phyloP scores from a whole-genome alignment of 2,888 invertebrate species.

The Muschampia plurimacula region DNA sequence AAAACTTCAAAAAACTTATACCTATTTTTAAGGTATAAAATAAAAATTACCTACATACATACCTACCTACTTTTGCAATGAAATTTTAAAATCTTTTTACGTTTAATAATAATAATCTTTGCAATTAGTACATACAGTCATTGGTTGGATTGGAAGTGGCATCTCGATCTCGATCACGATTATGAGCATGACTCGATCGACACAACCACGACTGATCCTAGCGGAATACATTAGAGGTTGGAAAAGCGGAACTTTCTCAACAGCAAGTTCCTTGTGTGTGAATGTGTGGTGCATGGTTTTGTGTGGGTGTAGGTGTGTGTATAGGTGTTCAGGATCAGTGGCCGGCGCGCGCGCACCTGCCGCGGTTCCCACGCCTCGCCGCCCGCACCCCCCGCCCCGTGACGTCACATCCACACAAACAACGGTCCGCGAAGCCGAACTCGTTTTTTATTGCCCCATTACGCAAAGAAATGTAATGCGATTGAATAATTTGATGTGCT shows the following conservation, averaged over 20 bases:
- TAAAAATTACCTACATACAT: no score
- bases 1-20: no score
- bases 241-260: conserved; percentile 78
- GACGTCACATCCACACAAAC: conserved; percentile 77
- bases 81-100: not conserved
- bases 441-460: conserved; percentile 61
- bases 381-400: conserved; percentile 53
- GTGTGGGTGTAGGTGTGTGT: conserved; percentile 47
- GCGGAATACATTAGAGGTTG: conserved; percentile 40
- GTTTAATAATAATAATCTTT: not conserved
- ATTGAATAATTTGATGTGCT: conserved; percentile 36
- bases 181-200: conserved; percentile 28
- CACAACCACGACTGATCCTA: conserved; percentile 28
- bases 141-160: not conserved
- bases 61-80: no score
- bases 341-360: conserved; percentile 84
- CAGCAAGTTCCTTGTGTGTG: conserved; percentile 58
- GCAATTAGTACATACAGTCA: conserved; percentile 5
- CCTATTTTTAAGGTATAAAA: no score
- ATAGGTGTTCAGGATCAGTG: conserved; percentile 80
- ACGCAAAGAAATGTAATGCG: conserved; percentile 35
- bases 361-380: conserved; percentile 82
- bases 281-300: conserved; percentile 36
- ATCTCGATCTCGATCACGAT: conserved; percentile 25
- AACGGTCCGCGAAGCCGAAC: conserved; percentile 66